phyloP scores from a whole-genome alignment of 92 coral and sea anemone species.

The Palythoa grandis region DNA sequence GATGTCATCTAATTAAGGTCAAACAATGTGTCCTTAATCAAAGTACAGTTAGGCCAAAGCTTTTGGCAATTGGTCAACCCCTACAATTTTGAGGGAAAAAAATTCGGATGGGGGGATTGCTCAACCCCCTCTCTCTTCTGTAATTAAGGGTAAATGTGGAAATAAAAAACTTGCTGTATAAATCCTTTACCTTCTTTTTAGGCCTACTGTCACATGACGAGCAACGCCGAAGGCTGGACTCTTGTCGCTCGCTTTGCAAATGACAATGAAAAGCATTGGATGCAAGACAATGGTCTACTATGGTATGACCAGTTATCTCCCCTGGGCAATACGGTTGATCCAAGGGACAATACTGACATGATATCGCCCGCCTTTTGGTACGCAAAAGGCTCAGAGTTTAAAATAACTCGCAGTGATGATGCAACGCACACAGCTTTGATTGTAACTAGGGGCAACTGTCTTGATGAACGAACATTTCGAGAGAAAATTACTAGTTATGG shows the following conservation, averaged over 20 bases:
- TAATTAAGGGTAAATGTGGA: no score
- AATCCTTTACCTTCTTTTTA: background rate
- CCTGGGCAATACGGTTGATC: conserved; percentile 46
- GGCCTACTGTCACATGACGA: conserved; percentile 44
- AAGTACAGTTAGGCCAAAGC: no score
- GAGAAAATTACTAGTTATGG: conserved; percentile 67
- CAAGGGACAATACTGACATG: conserved; percentile 63
- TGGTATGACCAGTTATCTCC: conserved; percentile 64
- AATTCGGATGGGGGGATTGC: no score
- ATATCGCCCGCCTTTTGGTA: conserved; percentile 69
- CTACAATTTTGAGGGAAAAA: no score
- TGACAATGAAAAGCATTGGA: conserved; percentile 53
- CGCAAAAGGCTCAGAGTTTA: conserved; percentile 49
- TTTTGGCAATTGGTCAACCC: no score
- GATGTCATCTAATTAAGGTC: no score
- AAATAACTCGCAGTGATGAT: conserved; percentile 68
- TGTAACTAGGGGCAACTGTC: conserved; percentile 52
- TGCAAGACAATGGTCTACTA: conserved; percentile 52
- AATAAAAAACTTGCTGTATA: no score
- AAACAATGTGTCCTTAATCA: no score
- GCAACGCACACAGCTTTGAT: conserved; percentile 51
- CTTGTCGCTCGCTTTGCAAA: conserved; percentile 72
- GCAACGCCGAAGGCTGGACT: conserved; percentile 54
- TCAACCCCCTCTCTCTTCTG: no score
- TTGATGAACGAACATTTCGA: conserved; percentile 55